Conservation (phyloP, 2,113 vertebrate species). For the Corythornis cristatus region DNA sequence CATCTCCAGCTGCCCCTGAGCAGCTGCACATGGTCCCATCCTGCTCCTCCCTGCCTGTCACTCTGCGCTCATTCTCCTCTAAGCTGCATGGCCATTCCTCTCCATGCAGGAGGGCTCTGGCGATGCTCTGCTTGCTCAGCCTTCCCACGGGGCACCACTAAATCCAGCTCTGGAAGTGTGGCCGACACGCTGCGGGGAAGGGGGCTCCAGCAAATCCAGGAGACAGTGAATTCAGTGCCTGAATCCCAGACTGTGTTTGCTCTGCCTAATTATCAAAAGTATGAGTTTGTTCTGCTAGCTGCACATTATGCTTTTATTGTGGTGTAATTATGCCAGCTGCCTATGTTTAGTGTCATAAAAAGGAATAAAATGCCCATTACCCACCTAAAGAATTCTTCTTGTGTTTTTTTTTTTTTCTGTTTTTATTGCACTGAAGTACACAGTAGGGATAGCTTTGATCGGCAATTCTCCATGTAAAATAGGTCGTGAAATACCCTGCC, state of each 20-base stretch:
- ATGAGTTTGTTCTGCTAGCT: slow-evolving; percentile 86
- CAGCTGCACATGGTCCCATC: not conserved
- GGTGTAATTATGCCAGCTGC: slow-evolving; percentile 86
- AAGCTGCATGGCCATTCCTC: not conserved
- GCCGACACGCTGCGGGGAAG: not conserved
- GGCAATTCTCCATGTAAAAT: slow-evolving; percentile 68
- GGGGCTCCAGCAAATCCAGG: not conserved
- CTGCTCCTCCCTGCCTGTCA: not conserved
- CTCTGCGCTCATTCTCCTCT: not conserved
- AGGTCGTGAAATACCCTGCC: slow-evolving; percentile 64
- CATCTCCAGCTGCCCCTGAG: not conserved
- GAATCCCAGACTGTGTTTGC: slow-evolving; percentile 82
- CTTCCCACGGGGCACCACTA: not conserved
- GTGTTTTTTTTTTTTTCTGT: slow-evolving; percentile 75
- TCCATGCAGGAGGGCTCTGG: not conserved
- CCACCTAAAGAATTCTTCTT: slow-evolving; percentile 82
- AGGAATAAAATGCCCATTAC: slow-evolving; percentile 89
- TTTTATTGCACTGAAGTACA: slow-evolving; percentile 83
- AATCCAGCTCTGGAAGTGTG: not conserved
- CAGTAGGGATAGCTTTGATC: slow-evolving; percentile 72
- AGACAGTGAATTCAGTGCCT: slow-evolving; percentile 49
- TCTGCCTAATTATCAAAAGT: slow-evolving; percentile 87
- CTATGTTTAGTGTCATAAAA: slow-evolving; percentile 88
- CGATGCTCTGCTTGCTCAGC: not conserved
- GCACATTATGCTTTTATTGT: slow-evolving; percentile 88